Conservation (phyloP, 2,888 invertebrate genomes). For the Ormyrus rosae region DNA sequence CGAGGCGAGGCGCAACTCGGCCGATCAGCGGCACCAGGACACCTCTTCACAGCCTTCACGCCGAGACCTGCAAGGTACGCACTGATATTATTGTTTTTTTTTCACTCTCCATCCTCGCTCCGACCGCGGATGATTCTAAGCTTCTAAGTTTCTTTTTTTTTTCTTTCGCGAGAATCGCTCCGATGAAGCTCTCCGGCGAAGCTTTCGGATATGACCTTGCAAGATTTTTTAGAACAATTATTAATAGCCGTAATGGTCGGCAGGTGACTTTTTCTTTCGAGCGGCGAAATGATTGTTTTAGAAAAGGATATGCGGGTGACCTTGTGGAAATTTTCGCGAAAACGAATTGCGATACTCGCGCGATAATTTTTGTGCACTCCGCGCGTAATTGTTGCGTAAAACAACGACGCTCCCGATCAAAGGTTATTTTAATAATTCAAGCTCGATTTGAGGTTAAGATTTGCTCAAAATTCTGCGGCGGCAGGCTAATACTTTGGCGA, state of each 20-base stretch:
- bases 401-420: not conserved
- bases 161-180: not conserved
- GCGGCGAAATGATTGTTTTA: not conserved
- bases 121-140: not conserved
- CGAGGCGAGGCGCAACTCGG: slow-evolving; percentile 61
- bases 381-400: not conserved
- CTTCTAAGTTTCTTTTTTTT: not conserved
- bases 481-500: not conserved
- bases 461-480: not conserved
- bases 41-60: slow-evolving; percentile 26
- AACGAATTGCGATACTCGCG: not conserved
- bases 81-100: too few relatives aligned
- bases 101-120: too few relatives aligned
- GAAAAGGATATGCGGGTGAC: not conserved
- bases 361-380: not conserved
- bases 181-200: not conserved
- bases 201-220: slow-evolving; percentile 31
- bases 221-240: slow-evolving; percentile 1
- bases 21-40: slow-evolving; percentile 58
- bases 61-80: slow-evolving; percentile 25
- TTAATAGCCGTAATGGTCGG: not conserved
- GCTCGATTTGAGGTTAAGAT: too few relatives aligned
- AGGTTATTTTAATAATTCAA: too few relatives aligned
- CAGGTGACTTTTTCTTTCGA: not conserved
- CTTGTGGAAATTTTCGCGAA: slow-evolving; percentile 24